These are phyloP conservation scores for Pterocles burchelli DNA, from an alignment of 2,113 vertebrate genomes.

Conservation along the genomic window DNA sequence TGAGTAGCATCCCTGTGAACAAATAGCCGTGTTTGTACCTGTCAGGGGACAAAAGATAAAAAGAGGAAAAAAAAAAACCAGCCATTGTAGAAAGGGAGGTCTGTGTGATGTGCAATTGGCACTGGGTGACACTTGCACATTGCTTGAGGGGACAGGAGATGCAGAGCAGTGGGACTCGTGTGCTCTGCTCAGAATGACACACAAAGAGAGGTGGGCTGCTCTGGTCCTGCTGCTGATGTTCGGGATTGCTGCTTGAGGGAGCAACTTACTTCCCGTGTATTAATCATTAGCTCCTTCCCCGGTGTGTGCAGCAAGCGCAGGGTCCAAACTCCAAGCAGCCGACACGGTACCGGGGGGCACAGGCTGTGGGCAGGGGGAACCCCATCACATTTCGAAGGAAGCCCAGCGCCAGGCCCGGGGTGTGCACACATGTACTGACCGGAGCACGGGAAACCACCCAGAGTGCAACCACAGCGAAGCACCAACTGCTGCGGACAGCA, in stretches of 20 bases:
- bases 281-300: not conserved
- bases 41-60: not conserved
- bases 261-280: not conserved
- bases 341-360: not conserved
- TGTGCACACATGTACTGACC: rapidly evolving
- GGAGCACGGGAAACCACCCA: rapidly evolving
- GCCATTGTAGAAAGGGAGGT: not conserved
- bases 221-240: not conserved
- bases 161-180: rapidly evolving
- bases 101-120: rapidly evolving
- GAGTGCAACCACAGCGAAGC: rapidly evolving
- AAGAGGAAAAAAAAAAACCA: not conserved
- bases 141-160: not conserved
- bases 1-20: not conserved
- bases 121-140: not conserved
- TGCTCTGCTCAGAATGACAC: not conserved
- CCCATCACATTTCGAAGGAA: too few relatives aligned
- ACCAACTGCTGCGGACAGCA: rapidly evolving
- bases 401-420: not conserved
- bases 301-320: not conserved
- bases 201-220: not conserved
- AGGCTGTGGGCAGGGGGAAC: not conserved
- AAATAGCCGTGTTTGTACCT: not conserved
- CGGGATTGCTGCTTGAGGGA: not conserved
- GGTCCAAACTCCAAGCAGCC: not conserved